Evolutionary conservation across 37 sponge, comb jelly and placozoan species (phyloP).

Genomic region (Ephydatia muelleri): DNA sequence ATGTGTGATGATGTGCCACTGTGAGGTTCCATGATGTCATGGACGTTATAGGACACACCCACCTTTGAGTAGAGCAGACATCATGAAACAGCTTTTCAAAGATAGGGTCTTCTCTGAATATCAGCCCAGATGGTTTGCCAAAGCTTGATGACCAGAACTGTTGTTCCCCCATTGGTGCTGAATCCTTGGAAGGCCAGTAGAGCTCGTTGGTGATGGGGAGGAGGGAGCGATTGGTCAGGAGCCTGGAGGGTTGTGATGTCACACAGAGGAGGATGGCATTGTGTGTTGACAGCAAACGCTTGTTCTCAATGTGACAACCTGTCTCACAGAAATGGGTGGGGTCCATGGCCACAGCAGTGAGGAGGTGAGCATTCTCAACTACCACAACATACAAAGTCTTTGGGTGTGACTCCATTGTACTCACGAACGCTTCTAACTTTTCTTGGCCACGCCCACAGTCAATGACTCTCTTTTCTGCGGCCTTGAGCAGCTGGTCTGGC

Average conservation of each 20-base stretch:
- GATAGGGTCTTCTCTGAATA: slow-evolving; percentile 25
- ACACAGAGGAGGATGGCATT: slow-evolving; percentile 66
- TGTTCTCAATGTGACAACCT: slow-evolving; percentile 3
- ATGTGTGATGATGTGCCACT: too few species aligned
- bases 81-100: slow-evolving; percentile 55
- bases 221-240: slow-evolving; percentile 61
- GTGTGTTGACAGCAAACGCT: not conserved
- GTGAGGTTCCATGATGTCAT: not conserved
- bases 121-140: slow-evolving; percentile 4
- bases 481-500: not conserved
- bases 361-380: slow-evolving; percentile 47
- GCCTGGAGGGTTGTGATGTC: slow-evolving; percentile 60
- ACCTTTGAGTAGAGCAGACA: not conserved
- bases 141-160: slow-evolving; percentile 32
- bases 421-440: slow-evolving; percentile 10
- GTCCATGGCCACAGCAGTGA: slow-evolving; percentile 2
- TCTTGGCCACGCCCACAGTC: slow-evolving; percentile 1
- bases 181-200: slow-evolving; percentile 53
- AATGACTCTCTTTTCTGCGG: slow-evolving; percentile 17
- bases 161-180: not conserved
- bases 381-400: slow-evolving; percentile 45
- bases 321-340: not conserved
- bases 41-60: not conserved
- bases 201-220: slow-evolving; percentile 61
- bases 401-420: slow-evolving; percentile 8